Conservation (phyloP, 2,888 invertebrate genomes). For the Cataglyphis altisquamis region DNA sequence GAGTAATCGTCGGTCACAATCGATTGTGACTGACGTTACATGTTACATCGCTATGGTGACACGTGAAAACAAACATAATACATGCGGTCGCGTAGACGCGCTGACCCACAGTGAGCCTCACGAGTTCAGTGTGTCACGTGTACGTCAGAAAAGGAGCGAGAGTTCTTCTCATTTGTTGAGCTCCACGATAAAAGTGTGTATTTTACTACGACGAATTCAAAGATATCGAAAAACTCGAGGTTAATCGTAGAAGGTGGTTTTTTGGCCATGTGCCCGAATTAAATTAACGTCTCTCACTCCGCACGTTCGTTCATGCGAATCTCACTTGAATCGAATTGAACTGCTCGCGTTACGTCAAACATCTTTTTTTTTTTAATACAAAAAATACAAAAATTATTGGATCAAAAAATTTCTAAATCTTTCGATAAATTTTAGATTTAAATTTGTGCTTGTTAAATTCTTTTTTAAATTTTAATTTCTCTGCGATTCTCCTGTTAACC, state of each 20-base stretch:
- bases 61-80: slow-evolving; percentile 67
- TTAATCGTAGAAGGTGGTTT: background rate
- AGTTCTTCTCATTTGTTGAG: background rate
- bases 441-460: background rate
- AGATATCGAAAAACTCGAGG: slow-evolving; percentile 24
- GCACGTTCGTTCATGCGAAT: background rate
- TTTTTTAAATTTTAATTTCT: background rate
- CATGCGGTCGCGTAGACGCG: slow-evolving; percentile 62
- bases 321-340: background rate
- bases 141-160: slow-evolving; percentile 18
- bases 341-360: background rate
- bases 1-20: slow-evolving; percentile 42
- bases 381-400: background rate
- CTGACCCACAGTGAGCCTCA: slow-evolving; percentile 59
- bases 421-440: background rate
- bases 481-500: background rate
- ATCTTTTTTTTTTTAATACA: background rate
- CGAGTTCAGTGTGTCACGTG: slow-evolving; percentile 63
- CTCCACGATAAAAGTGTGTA: background rate
- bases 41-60: slow-evolving; percentile 72
- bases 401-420: background rate
- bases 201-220: background rate
- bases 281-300: background rate
- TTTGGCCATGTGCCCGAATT: slow-evolving; percentile 20
- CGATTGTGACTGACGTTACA: slow-evolving; percentile 59